Evolutionary conservation across 2,888 invertebrate genomes (phyloP).

Genomic region (Agrypnus murinus): DNA sequence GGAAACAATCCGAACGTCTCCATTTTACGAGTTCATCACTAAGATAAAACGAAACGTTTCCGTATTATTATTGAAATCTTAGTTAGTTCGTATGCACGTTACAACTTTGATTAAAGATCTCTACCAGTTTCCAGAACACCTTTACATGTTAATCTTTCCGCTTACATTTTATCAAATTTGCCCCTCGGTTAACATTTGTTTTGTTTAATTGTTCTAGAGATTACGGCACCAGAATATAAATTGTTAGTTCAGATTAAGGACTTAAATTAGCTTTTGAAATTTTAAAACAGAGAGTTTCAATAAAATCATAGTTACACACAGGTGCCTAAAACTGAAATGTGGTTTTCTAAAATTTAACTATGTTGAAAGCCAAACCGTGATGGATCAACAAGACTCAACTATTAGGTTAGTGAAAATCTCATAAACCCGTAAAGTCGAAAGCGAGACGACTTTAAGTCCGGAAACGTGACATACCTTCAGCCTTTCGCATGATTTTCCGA

Average conservation of each 20-base stretch:
- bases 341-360: background rate
- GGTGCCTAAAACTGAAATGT: background rate
- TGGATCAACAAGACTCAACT: slow-evolving; percentile 3
- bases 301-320: background rate
- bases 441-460: slow-evolving; percentile 17
- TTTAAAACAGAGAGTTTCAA: background rate
- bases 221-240: background rate
- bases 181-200: slow-evolving; percentile 1
- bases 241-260: background rate
- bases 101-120: background rate
- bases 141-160: background rate
- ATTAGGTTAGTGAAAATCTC: slow-evolving; percentile 22
- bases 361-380: background rate
- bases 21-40: background rate
- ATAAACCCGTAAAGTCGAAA: slow-evolving; percentile 18
- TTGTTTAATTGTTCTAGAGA: background rate
- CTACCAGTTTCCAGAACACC: background rate
- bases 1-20: background rate
- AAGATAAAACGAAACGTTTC: background rate
- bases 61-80: slow-evolving; percentile 10
- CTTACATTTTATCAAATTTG: background rate
- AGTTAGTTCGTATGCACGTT: background rate
- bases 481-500: slow-evolving; percentile 14
- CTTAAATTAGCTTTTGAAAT: slow-evolving; percentile 7
- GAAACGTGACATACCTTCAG: slow-evolving; percentile 15